Evolutionary conservation across 2,113 vertebrate species (phyloP).

Genomic region (Rhea americana): DNA sequence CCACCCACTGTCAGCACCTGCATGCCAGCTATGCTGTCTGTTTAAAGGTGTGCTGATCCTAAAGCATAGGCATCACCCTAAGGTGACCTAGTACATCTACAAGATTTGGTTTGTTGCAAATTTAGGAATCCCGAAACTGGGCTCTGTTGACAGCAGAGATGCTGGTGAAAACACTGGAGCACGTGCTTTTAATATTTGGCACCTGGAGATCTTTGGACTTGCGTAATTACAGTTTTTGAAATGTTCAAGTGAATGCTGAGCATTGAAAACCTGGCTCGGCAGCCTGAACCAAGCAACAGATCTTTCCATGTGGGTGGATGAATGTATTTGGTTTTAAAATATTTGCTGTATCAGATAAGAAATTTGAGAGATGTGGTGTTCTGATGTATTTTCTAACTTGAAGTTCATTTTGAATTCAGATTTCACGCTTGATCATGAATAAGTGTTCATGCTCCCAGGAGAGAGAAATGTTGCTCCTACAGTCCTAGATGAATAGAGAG

Average conservation of each 20-base stretch:
- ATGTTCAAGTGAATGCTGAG: background rate
- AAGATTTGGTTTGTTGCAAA: background rate
- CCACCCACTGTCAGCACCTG: constrained; percentile 7
- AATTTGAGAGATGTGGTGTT: background rate
- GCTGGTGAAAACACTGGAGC: background rate
- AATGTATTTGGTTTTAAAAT: background rate
- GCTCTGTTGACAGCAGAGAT: background rate
- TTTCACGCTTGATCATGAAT: background rate
- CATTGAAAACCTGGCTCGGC: background rate
- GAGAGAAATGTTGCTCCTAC: background rate
- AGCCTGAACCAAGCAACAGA: background rate
- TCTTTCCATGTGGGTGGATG: background rate
- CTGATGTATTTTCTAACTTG: background rate
- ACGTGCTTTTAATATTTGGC: accelerated
- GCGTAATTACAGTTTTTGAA: background rate
- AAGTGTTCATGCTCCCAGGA: background rate
- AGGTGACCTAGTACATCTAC: background rate
- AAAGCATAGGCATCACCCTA: background rate
- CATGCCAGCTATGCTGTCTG: background rate
- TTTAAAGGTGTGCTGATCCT: background rate
- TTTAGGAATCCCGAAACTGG: background rate
- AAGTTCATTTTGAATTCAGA: background rate
- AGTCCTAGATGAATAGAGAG: background rate
- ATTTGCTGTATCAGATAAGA: background rate
- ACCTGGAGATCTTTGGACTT: background rate